These are phyloP conservation scores for Heliornis fulica DNA, from an alignment of 2,113 vertebrate genomes.

Conservation along the genomic window DNA sequence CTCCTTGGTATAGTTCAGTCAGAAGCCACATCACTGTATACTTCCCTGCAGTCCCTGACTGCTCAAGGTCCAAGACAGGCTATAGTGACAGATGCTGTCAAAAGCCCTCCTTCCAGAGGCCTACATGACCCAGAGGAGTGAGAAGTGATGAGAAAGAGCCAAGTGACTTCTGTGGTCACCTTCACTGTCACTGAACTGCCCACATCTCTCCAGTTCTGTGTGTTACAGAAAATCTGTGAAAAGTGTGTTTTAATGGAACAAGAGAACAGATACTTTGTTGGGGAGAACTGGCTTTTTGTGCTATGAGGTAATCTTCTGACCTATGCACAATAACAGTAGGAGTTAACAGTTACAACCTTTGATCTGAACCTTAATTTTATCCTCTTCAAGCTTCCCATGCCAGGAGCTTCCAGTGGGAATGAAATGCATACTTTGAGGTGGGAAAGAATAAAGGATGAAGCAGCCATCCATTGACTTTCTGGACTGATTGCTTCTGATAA, in stretches of 20 bases:
- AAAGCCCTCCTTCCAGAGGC: neutral
- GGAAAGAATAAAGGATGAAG: neutral
- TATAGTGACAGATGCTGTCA: neutral
- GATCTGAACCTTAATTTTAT: neutral
- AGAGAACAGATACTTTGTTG: neutral
- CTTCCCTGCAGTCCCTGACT: neutral
- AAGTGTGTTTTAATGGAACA: neutral
- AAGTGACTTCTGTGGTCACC: neutral
- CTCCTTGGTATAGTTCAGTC: neutral
- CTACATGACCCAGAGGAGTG: neutral
- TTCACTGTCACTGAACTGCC: no score
- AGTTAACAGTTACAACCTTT: neutral
- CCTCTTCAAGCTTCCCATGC: neutral
- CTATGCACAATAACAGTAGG: neutral
- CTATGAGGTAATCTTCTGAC: neutral
- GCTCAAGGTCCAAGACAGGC: neutral
- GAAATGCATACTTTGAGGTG: neutral
- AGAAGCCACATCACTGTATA: neutral
- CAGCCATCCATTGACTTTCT: neutral
- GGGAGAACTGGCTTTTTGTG: neutral
- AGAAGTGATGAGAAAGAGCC: neutral
- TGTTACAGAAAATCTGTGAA: neutral
- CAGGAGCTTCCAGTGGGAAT: neutral
- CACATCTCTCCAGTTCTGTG: neutral
- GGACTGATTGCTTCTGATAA: neutral